Evolutionary conservation across 2,113 vertebrate genomes (phyloP).

Genomic region (Siphamia tubifer): DNA sequence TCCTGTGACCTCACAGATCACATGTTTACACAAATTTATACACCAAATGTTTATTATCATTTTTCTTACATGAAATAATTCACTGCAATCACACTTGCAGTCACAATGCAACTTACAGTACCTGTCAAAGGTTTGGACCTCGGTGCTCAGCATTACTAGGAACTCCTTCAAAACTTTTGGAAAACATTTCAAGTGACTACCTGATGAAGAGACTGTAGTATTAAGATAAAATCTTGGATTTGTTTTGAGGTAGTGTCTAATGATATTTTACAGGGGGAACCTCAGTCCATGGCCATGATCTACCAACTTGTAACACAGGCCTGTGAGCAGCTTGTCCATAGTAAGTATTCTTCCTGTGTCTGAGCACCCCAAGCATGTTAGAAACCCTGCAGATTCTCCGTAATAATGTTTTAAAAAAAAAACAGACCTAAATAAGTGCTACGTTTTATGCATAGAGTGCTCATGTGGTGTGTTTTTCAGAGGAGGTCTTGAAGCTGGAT

Average conservation of each 20-base stretch:
- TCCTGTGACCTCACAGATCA: too few species aligned
- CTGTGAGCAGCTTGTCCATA: slow-evolving; percentile 90
- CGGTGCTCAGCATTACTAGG: too few species aligned
- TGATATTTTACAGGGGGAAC: slow-evolving; percentile 84
- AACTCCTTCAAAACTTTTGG: too few species aligned
- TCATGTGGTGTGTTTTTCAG: slow-evolving; percentile 69
- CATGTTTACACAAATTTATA: too few species aligned
- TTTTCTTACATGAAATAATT: too few species aligned
- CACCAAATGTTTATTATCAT: too few species aligned
- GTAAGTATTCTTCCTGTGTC: slow-evolving; percentile 73
- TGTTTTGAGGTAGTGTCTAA: neutral
- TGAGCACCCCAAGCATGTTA: neutral
- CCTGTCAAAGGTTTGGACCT: too few species aligned
- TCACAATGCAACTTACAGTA: too few species aligned
- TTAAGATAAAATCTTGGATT: neutral
- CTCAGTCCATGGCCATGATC: slow-evolving; percentile 88
- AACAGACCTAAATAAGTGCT: neutral
- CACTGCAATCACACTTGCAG: too few species aligned
- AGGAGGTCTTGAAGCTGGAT: slow-evolving; percentile 88
- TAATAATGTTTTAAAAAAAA: neutral
- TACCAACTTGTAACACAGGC: slow-evolving; percentile 91
- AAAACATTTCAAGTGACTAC: too few species aligned
- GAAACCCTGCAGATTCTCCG: neutral
- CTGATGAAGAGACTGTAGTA: neutral
- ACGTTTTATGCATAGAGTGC: neutral